Conservation (phyloP, 2,113 vertebrate genomes). For the Hepsetus odoe region DNA sequence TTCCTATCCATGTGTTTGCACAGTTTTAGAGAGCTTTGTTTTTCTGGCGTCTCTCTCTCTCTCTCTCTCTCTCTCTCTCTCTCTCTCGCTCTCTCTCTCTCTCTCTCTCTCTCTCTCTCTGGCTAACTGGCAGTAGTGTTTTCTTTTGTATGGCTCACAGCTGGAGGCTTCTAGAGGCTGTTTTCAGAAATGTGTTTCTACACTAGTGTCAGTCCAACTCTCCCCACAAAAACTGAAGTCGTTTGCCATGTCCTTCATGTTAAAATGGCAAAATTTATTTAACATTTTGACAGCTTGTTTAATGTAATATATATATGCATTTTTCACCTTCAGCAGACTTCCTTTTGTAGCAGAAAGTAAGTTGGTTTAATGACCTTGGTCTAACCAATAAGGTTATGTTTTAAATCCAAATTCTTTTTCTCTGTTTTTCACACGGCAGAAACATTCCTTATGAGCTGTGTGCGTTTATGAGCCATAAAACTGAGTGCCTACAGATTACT, state of each 20-base stretch:
- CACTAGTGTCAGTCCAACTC: slow-evolving; percentile 27
- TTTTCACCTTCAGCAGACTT: slow-evolving; percentile 12
- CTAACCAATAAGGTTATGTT: slow-evolving; percentile 22
- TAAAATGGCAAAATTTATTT: slow-evolving; percentile 21
- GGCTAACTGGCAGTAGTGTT: slow-evolving; percentile 22
- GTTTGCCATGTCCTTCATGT: slow-evolving; percentile 28
- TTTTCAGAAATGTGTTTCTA: slow-evolving; percentile 33
- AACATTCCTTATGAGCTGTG: slow-evolving; percentile 1
- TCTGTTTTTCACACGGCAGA: not conserved
- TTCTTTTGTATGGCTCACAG: slow-evolving; percentile 44
- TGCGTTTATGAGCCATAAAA: not conserved
- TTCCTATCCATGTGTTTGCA: slow-evolving; percentile 40
- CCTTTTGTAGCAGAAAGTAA: slow-evolving; percentile 12
- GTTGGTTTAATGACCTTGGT: slow-evolving; percentile 10
- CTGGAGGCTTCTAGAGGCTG: slow-evolving; percentile 28
- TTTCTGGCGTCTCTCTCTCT: slow-evolving; percentile 49
- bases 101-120: slow-evolving; percentile 39
- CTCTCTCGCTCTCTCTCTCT: slow-evolving; percentile 36
- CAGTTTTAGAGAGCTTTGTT: slow-evolving; percentile 46
- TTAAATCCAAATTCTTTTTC: slow-evolving; percentile 1
- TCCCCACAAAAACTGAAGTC: slow-evolving; percentile 28
- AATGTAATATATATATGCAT: slow-evolving; percentile 23
- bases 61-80: slow-evolving; percentile 38
- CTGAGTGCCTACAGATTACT: not conserved
- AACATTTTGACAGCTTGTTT: slow-evolving; percentile 48